Evolutionary conservation across 2,888 invertebrate species (phyloP).

Genomic region (Drosophila fulvimacula): DNA sequence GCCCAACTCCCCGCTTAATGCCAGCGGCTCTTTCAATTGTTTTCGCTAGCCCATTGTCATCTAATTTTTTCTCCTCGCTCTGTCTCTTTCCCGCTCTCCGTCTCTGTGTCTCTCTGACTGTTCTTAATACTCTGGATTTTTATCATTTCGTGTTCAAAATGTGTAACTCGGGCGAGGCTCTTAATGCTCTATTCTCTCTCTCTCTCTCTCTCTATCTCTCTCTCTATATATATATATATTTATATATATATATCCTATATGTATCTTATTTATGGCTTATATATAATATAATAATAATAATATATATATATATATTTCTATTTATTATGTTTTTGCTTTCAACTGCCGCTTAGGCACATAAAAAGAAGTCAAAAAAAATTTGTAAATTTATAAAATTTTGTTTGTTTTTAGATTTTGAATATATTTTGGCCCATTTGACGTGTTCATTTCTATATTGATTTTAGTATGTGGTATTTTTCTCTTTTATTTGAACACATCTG

Average conservation of each 20-base stretch:
- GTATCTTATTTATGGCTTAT: no score
- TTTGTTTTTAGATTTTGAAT: no score
- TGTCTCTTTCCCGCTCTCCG: background rate
- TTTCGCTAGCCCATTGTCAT: slow-evolving; percentile 62
- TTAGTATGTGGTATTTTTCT: background rate
- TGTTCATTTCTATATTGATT: no score
- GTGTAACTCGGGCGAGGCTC: background rate
- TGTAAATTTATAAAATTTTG: no score
- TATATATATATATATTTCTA: background rate
- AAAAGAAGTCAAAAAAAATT: no score
- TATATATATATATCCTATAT: no score
- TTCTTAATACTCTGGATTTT: slow-evolving; percentile 1
- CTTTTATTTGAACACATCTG: background rate
- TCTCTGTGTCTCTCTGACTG: background rate
- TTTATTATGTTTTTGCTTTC: no score
- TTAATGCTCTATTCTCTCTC: background rate
- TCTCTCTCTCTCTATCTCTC: no score
- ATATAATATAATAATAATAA: no score
- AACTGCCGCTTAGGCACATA: no score
- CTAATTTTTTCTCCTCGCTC: slow-evolving; percentile 37
- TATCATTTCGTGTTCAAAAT: background rate
- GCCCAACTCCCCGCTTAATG: slow-evolving; percentile 32
- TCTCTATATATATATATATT: no score
- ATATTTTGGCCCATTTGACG: no score
- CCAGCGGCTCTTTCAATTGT: slow-evolving; percentile 61